phyloP scores from a whole-genome alignment of 2,797 vertebrate species.

The Eutrigla gurnardus region DNA sequence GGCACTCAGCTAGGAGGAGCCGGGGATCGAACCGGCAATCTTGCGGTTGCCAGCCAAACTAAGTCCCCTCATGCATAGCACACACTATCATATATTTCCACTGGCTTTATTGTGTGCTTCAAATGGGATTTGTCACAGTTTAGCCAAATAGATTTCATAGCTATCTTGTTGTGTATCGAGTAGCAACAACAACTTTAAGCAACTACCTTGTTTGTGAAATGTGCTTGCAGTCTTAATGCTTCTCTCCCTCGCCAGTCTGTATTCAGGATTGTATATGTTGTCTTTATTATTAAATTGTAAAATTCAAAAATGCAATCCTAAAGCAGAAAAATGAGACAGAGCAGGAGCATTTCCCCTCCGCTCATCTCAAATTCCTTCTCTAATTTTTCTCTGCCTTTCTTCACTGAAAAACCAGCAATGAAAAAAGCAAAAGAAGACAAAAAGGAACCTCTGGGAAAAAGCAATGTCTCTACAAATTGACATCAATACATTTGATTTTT shows the following conservation, averaged over 20 bases:
- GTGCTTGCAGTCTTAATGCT: neutral
- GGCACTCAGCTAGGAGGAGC: too few species aligned
- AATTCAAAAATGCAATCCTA: conserved; percentile 2
- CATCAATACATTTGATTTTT: neutral
- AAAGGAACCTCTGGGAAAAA: neutral
- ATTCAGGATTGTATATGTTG: neutral
- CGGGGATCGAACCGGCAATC: too few species aligned
- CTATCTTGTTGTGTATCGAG: conserved; percentile 21
- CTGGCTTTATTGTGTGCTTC: conserved; percentile 14
- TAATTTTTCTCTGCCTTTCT: neutral
- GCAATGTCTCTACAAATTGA: neutral
- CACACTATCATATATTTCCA: conserved; percentile 3
- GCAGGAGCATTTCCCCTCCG: conserved; percentile 3
- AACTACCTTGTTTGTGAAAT: neutral
- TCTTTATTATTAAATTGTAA: neutral
- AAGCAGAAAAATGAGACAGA: conserved; percentile 1
- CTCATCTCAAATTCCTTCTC: conserved; percentile 9
- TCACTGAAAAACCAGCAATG: conserved; percentile 1
- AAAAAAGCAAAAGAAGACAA: neutral
- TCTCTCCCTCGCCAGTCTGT: neutral
- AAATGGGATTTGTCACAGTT: conserved; percentile 39
- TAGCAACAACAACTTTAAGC: neutral
- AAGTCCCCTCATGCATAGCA: conserved; percentile 5
- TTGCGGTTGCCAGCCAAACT: too few species aligned
- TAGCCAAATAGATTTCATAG: conserved; percentile 38